Base-by-base conservation (phyloP, 2,888 invertebrate genomes). In the Geotrupes spiniger region DNA sequence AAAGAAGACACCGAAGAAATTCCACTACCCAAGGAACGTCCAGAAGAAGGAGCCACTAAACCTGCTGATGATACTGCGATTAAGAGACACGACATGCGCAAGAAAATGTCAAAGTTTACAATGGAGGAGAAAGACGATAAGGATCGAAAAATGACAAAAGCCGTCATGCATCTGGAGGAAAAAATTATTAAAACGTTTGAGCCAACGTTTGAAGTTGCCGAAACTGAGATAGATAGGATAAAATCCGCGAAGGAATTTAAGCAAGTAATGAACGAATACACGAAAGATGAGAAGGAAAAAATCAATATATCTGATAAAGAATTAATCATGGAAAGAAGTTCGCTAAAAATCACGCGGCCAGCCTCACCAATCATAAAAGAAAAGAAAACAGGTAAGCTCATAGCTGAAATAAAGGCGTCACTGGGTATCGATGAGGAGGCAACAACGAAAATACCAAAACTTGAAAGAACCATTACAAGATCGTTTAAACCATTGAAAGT, bases 1-100 rank as follows among this genome's bases (percentile, higher is more conserved):
- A 50, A 55, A 12, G 61, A 65, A 57, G 54, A 60, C 52, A 36
- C 12, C 2, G 36, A 42, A 36, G 33, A 15, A 6, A 16, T 33
- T n/a, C 6, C n/a, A n/a, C n/a, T n/a, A n/a, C n/a, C n/a, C n/a
- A n/a, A n/a, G n/a, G n/a, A n/a, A n/a, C n/a, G n/a, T n/a, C n/a
- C n/a, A n/a, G n/a, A n/a, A 17, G 17, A 15, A 6, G 44, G 28
- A 1, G 9, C n/a, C 3, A 17, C 5, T 16, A 37, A 47, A 36
- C 2, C 37, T 11, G 12, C 8, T 25, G 31, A 47, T 4, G 40
- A 42, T 16, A 17, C 17, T 14, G 9, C 29, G 11, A 16, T 31
- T 10, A 17, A 36, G 17, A 36, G 36, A 42, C 8, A 28, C 6
- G 21, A 21, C 6, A 39, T 27, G 21, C 12, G 31, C 10, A 38